A percentile compares a stretch with the other conserved stretches of the same genome.
These are phyloP conservation scores for Epirrita christyi DNA, from an alignment of 2,888 invertebrate genomes.

Conservation along the genomic window DNA sequence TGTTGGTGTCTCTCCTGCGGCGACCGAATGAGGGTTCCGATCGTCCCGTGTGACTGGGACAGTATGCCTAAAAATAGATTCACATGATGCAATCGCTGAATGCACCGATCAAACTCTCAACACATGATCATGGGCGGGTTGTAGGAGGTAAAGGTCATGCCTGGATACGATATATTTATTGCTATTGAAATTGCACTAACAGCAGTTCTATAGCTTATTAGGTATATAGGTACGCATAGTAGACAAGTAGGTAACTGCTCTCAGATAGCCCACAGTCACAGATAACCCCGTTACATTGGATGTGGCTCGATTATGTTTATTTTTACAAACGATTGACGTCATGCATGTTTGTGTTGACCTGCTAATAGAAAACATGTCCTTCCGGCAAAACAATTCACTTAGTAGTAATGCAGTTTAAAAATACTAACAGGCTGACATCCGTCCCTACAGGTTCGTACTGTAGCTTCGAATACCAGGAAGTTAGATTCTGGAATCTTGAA, in stretches of 20 bases:
- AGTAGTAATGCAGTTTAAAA: neutral
- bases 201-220: conserved; percentile 44
- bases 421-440: conserved; percentile 92
- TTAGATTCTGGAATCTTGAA: conserved; percentile 98
- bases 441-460: conserved; percentile 94
- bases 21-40: conserved; percentile 94
- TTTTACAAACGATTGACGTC: conserved; percentile 59
- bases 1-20: conserved; percentile 84
- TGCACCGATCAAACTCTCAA: conserved; percentile 32
- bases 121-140: no score
- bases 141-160: conserved; percentile 8
- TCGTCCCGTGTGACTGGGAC: conserved; percentile 91
- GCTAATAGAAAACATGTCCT: conserved; percentile 26
- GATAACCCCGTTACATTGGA: conserved; percentile 51
- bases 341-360: conserved; percentile 43
- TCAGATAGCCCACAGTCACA: conserved; percentile 27
- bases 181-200: conserved; percentile 48
- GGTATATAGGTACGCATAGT: conserved; percentile 28
- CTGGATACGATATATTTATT: conserved; percentile 10
- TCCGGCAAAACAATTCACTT: conserved; percentile 13
- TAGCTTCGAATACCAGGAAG: conserved; percentile 96
- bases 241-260: conserved; percentile 41
- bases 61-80: conserved; percentile 87
- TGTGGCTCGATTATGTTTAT: conserved; percentile 47
- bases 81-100: neutral